Percentiles rank a stretch among this genome's conserved stretches.
These are phyloP conservation scores for Tupaia chinensis DNA, from an alignment of 2,113 vertebrate genomes.

Conservation along the genomic window DNA sequence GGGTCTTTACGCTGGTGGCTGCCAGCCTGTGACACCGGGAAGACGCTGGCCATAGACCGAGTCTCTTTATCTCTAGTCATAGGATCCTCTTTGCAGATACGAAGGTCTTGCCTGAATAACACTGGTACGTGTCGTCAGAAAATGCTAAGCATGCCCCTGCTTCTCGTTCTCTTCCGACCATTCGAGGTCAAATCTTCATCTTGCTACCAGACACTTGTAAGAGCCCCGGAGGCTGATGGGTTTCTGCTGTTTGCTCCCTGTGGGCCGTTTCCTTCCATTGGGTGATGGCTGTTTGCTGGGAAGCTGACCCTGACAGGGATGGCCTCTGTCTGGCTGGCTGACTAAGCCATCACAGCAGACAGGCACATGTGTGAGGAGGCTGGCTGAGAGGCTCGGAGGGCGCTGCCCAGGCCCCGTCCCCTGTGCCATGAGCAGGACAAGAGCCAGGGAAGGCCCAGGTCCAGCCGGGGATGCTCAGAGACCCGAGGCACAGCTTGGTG, in stretches of 20 bases:
- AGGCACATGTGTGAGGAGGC: fast-evolving
- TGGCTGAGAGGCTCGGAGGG: not conserved
- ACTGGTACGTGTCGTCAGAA: not conserved
- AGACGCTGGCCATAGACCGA: not conserved
- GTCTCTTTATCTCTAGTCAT: not conserved
- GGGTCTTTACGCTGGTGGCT: not conserved
- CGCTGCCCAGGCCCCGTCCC: too few relatives aligned
- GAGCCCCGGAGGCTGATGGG: too few relatives aligned
- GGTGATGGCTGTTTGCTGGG: not conserved
- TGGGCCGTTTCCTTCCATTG: not conserved
- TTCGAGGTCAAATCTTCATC: not conserved
- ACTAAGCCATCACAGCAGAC: not conserved
- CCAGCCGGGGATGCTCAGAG: too few relatives aligned
- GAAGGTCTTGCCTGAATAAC: not conserved
- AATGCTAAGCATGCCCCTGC: not conserved
- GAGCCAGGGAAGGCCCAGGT: not conserved
- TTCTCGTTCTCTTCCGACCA: not conserved
- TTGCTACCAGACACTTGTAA: not conserved
- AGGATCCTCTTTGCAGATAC: not conserved
- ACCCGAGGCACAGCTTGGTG: too few relatives aligned
- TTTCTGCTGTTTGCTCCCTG: too few relatives aligned
- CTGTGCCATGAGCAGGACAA: not conserved
- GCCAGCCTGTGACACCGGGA: not conserved
- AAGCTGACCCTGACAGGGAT: not conserved
- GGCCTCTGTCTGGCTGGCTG: fast-evolving